Evolutionary conservation across 2,113 vertebrate species (phyloP).

Genomic region (Pterocles burchelli): DNA sequence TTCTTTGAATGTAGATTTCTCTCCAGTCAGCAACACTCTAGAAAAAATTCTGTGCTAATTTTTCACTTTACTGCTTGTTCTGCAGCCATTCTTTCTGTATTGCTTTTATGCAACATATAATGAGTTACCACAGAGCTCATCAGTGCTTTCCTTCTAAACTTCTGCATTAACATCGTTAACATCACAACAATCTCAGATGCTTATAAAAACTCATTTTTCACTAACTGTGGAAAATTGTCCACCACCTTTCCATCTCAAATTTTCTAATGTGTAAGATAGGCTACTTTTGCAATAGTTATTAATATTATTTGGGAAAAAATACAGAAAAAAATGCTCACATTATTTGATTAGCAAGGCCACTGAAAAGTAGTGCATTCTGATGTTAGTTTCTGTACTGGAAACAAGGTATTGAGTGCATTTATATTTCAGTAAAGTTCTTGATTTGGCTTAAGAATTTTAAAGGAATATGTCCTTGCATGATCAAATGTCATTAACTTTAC

Average conservation of each 20-base stretch:
- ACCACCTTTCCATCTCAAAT: neutral
- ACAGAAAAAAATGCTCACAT: neutral
- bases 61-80: neutral
- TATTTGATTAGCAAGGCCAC: neutral
- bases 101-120: neutral
- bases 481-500: neutral
- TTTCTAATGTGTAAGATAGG: neutral
- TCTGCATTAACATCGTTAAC: neutral
- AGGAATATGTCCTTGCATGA: neutral
- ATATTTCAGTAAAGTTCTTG: neutral
- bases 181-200: neutral
- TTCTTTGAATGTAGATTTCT: neutral
- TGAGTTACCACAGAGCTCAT: neutral
- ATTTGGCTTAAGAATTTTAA: neutral
- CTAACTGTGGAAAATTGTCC: neutral
- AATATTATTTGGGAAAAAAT: neutral
- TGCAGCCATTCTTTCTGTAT: neutral
- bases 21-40: neutral
- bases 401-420: neutral
- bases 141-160: neutral
- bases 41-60: neutral
- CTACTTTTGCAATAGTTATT: neutral
- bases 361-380: neutral
- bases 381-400: neutral
- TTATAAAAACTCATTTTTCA: neutral